Evolutionary conservation across 2,888 invertebrate species (phyloP).

Genomic region (Himalopsyche tibetana): DNA sequence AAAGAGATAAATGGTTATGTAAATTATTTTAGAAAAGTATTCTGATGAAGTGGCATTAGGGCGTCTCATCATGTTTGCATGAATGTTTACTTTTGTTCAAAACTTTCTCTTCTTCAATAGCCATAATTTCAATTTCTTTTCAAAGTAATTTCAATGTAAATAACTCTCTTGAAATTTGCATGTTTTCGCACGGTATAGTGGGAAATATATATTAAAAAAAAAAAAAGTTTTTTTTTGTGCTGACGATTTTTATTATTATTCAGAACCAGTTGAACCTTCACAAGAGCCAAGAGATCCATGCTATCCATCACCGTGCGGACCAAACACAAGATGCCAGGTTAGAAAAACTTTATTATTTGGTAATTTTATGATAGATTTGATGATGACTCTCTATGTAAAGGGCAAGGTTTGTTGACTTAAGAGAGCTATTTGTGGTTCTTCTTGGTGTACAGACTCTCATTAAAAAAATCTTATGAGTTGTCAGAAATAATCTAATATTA

Average conservation of each 20-base stretch:
- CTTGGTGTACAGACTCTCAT: too few species aligned
- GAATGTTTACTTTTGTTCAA: conserved; percentile 44
- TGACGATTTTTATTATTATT: conserved; percentile 69
- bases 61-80: conserved; percentile 18
- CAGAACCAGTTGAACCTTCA: conserved; percentile 71
- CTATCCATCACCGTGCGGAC: conserved; percentile 88
- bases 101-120: conserved; percentile 39
- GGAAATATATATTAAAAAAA: neutral
- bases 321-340: conserved; percentile 88
- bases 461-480: too few species aligned
- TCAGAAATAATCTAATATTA: too few species aligned
- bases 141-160: conserved; percentile 31
- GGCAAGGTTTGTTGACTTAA: too few species aligned
- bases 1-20: neutral
- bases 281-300: conserved; percentile 82
- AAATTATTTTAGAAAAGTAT: conserved; percentile 1
- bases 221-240: too few species aligned
- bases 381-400: neutral
- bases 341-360: conserved; percentile 68
- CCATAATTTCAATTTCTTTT: conserved; percentile 34
- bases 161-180: conserved; percentile 35
- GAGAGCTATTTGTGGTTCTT: too few species aligned
- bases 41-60: conserved; percentile 11
- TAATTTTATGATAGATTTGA: conserved; percentile 65
- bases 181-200: conserved; percentile 45